Conservation (phyloP, 1,140 invertebrate genomes). For the Drosophila ercepeae region DNA sequence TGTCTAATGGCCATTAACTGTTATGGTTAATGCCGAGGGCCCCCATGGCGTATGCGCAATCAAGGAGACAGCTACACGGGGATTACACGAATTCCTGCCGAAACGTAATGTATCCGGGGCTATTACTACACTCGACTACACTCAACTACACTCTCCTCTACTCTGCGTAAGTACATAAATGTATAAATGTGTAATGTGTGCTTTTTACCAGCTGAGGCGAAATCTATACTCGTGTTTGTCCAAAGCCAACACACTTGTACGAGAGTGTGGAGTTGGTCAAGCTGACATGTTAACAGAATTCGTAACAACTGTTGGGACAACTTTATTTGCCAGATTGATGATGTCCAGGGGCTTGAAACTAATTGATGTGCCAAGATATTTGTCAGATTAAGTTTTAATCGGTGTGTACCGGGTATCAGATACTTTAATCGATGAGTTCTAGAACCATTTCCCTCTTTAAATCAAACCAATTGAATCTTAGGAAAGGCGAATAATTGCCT, state of each 20-base stretch:
- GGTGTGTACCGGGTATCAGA: no score
- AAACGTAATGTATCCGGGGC: conserved; percentile 14
- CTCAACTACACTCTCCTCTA: not conserved
- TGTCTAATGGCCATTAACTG: conserved; percentile 53
- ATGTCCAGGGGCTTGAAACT: conserved; percentile 31
- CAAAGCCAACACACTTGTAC: conserved; percentile 6
- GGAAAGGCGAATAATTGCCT: not conserved
- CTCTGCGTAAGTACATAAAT: conserved; percentile 31
- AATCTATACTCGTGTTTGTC: conserved; percentile 11
- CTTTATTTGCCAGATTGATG: conserved; percentile 43
- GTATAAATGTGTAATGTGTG: conserved; percentile 11
- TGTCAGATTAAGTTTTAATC: no score
- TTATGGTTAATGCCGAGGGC: not conserved
- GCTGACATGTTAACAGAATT: conserved; percentile 35
- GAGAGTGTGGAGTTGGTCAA: conserved; percentile 20
- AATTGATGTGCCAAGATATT: conserved; percentile 28
- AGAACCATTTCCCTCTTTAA: not conserved
- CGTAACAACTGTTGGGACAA: conserved; percentile 37
- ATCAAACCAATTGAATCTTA: no score
- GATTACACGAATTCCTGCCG: conserved; percentile 34
- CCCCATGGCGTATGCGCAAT: conserved; percentile 52
- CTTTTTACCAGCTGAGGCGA: not conserved
- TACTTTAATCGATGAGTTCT: no score
- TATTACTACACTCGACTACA: not conserved
- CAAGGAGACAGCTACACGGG: conserved; percentile 37